Evolutionary conservation across 2,797 vertebrate species (phyloP), one percentile per base, ranked within the genome.

Genomic region (Tarsius wallacei): DNA sequence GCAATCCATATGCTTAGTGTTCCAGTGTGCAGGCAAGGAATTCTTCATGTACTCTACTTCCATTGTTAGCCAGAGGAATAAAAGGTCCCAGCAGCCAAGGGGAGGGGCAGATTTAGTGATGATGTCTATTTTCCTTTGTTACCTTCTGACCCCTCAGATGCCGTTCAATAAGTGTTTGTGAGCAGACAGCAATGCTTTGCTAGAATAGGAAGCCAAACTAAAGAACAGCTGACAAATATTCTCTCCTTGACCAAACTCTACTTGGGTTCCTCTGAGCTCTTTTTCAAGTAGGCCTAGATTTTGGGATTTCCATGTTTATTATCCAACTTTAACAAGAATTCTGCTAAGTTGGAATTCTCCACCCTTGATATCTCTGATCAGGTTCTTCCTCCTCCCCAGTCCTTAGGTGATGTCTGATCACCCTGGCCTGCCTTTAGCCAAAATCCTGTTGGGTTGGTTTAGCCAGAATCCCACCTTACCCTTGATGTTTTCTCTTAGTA

Each of bases 1-100:
- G 81, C 55, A 55, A 13, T 71, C 95, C 93, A 33, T 95, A 55
- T 95, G 97, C 28, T 91, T 24, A 47, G 47, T 22, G 13, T 64
- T 96, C n/a, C 14, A 83, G 49, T 76, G 88, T 70, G 14, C 53
- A 88, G 57, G 53, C 94, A 88, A 74, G 66, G 21, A 55, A 68
- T 96, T 64, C 33, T 61, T 51, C 24, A 1, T 42, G 36, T 24
- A 24, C 63, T 51, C 66, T 24, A 24, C 63, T 51, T 71, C 36
- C 22, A 4, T 73, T 73, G 68, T 94, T 87, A 80, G 82, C 64
- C 47, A 26, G 19, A 85, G 28, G 15, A 73, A 73, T 76, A 77
- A n/a, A 93, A 88, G 47, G 19, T 57, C 55, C 73, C 31, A 5
- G 42, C 22, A 66, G 76, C 80, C 16, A 42, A 33, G 31, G 2